phyloP scores from a whole-genome alignment of 2,888 invertebrate species.

The Sturmia bella region DNA sequence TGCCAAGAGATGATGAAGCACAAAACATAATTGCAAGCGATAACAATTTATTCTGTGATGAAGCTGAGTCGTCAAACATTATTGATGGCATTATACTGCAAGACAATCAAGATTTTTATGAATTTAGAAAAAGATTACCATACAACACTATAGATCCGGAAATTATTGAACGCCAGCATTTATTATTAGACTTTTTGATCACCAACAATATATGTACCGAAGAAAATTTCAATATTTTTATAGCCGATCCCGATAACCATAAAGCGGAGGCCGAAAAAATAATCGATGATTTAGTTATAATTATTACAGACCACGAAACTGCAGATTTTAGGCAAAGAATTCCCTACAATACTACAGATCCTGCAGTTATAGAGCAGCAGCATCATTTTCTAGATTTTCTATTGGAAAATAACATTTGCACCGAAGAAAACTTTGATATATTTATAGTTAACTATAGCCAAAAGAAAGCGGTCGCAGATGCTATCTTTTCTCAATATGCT shows the following conservation, averaged over 20 bases:
- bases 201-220: constrained; percentile 80
- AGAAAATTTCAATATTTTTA: constrained; percentile 80
- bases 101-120: constrained; percentile 68
- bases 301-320: constrained; percentile 73
- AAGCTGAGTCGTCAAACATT: constrained; percentile 36
- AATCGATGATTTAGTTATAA: constrained; percentile 77
- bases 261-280: constrained; percentile 79
- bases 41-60: constrained; percentile 47
- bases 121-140: constrained; percentile 77
- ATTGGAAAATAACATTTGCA: constrained; percentile 74
- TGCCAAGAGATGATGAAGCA: constrained; percentile 56
- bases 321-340: constrained; percentile 71
- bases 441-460: constrained; percentile 74
- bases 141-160: constrained; percentile 78
- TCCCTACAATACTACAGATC: constrained; percentile 74
- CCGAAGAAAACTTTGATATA: constrained; percentile 75
- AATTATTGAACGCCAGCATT: constrained; percentile 78
- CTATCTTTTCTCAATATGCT: constrained; percentile 66
- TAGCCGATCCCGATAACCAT: constrained; percentile 79
- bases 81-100: constrained; percentile 63
- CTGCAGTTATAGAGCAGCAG: constrained; percentile 72
- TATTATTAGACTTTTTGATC: constrained; percentile 79
- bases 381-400: constrained; percentile 73
- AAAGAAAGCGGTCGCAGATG: constrained; percentile 73
- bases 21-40: constrained; percentile 11